Percentiles rank a stretch among this genome's conserved stretches.
Conservation (phyloP, 2,888 invertebrate genomes). For the Tuta absoluta region DNA sequence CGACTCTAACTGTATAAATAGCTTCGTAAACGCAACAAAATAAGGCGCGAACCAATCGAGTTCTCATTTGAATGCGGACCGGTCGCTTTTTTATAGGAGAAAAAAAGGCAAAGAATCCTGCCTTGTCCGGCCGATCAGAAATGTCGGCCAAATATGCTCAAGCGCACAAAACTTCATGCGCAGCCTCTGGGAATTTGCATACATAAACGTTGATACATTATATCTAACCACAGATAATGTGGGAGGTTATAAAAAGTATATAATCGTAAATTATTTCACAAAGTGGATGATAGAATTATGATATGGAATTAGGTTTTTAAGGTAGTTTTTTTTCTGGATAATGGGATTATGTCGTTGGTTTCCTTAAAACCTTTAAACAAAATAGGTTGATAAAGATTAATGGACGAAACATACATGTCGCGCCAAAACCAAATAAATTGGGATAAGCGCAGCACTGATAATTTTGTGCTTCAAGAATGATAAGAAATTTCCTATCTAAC, state of each 20-base stretch:
- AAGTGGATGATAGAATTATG: slow-evolving; percentile 2
- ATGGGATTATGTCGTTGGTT: neutral
- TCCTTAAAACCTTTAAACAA: too few relatives aligned
- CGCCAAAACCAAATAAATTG: neutral
- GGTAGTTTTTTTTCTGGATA: neutral
- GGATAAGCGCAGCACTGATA: neutral
- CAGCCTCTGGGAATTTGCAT: slow-evolving; percentile 27
- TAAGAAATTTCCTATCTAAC: neutral
- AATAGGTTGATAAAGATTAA: too few relatives aligned
- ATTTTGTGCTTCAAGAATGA: neutral
- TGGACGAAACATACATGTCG: too few relatives aligned
- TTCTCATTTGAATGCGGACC: slow-evolving; percentile 65
- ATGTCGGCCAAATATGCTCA: slow-evolving; percentile 52
- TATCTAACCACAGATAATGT: neutral
- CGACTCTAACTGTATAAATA: neutral
- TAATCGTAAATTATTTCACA: neutral
- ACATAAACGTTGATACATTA: slow-evolving; percentile 15
- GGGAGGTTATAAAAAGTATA: neutral
- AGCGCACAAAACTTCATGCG: slow-evolving; percentile 29
- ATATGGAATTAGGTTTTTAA: slow-evolving; percentile 8
- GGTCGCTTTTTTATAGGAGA: slow-evolving; percentile 53
- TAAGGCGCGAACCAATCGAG: slow-evolving; percentile 61
- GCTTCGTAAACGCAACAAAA: slow-evolving; percentile 31
- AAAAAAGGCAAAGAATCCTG: slow-evolving; percentile 48
- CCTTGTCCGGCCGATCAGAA: slow-evolving; percentile 48